Base-by-base conservation (phyloP, 1,140 invertebrate species). In the Drosophila bocki region DNA sequence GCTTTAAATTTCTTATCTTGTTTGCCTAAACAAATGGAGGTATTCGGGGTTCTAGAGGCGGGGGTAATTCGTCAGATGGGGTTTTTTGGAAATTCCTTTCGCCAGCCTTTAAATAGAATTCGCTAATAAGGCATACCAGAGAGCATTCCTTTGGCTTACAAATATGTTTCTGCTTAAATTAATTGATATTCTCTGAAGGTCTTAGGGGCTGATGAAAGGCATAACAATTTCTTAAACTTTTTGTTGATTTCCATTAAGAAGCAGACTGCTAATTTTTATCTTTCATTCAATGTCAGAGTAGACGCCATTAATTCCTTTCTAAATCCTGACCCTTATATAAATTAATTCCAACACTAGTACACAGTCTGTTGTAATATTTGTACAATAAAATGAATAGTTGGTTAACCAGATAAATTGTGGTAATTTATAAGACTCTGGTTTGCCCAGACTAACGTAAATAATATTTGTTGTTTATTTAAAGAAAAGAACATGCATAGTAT, bases 1-100 rank as follows among this genome's bases (percentile, higher is more conserved):
- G 75, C 53, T 56, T 77, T 77, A 77, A 77, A 77, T 35, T 77
- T 68, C 74, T 77, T 68, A 77, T 77, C 74, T 77, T 67, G 75
- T 77, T 77, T 69, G 57, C 32, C n/a, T 51, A 33, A 59, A 44
- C 45, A 54, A 56, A 63, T 71, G 70, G 17, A 22, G 33, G 53
- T 33, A 35, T 19, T 51, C n/a, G n/a, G 44, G 13, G n/a, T 22
- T 15, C 33, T 22, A 19, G 32, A 29, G 29, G 13, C 3, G 67
- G 5, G 33, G 15, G 35, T 32, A 57, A 63, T 75, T 54, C 58
- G 15, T 57, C 47, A 41, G 58, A 47, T n/a, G 33, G 39, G 19
- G 33, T 32, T 71, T 15, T n/a, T 4, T 39, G 15, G 3, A 50
- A 29, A 17, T 68, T 68, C 63, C 48, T 19, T 44, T 17, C 44